Conservation (phyloP, 2,797 vertebrate genomes). For the Poeciliopsis infans region DNA sequence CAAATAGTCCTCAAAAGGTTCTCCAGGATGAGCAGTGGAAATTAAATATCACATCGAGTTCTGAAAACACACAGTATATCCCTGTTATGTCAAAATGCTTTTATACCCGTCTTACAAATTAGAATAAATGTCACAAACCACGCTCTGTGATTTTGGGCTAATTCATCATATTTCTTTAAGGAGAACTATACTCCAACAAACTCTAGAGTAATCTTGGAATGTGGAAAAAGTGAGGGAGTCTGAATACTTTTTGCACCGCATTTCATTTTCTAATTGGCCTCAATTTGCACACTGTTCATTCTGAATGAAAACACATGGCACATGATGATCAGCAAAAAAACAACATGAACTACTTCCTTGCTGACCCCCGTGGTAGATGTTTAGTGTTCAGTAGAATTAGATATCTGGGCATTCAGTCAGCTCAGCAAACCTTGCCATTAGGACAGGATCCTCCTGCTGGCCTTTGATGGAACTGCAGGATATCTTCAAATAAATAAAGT, state of each 20-base stretch:
- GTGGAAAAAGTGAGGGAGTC: background rate
- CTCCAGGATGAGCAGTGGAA: background rate
- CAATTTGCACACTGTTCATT: background rate
- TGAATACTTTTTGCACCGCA: background rate
- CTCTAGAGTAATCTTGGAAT: background rate
- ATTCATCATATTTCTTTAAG: background rate
- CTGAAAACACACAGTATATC: background rate
- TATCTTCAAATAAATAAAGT: background rate
- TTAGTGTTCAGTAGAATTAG: background rate
- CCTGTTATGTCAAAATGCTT: background rate
- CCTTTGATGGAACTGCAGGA: slow-evolving; percentile 40
- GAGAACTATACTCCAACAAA: background rate
- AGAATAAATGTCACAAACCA: background rate
- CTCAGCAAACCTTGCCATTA: slow-evolving; percentile 11
- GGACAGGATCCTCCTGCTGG: slow-evolving; percentile 69
- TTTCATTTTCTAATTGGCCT: background rate
- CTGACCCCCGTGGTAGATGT: background rate
- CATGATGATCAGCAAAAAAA: background rate
- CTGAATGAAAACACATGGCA: background rate
- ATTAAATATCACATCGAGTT: background rate
- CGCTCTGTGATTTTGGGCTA: background rate
- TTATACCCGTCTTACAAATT: background rate
- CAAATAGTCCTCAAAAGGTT: background rate
- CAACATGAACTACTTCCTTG: background rate
- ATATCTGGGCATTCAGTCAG: background rate